Evolutionary conservation across 2,797 vertebrate genomes (phyloP).

Genomic region (Pangasius mekongensis): DNA sequence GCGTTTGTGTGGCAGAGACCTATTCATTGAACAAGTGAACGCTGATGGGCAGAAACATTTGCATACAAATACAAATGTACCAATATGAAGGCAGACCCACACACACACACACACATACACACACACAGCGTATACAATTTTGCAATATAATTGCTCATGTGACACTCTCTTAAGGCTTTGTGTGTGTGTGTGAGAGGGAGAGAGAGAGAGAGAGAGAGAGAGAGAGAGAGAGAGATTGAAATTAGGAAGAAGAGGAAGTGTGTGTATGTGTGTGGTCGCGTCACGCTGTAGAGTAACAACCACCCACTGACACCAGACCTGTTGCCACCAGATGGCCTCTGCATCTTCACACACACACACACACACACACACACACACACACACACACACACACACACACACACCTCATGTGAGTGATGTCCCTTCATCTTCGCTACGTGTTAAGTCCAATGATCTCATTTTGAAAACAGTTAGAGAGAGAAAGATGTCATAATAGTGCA

Average conservation of each 20-base stretch:
- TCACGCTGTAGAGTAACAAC: constrained; percentile 62
- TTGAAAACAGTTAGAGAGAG: neutral
- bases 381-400: constrained; percentile 5
- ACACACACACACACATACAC: neutral
- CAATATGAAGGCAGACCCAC: neutral
- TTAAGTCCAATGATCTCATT: neutral
- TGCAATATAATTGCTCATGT: neutral
- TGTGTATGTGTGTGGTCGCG: constrained; percentile 31
- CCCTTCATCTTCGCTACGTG: neutral
- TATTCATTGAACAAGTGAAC: neutral
- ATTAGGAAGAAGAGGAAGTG: neutral
- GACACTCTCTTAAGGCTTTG: neutral
- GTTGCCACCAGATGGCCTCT: constrained; percentile 76
- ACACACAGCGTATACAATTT: neutral
- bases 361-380: constrained; percentile 29
- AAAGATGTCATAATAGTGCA: no score
- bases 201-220: neutral
- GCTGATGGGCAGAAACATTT: no score
- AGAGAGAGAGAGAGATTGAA: neutral
- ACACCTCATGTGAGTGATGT: neutral
- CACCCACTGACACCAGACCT: constrained; percentile 74
- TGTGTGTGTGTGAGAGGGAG: constrained; percentile 3
- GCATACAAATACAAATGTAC: no score
- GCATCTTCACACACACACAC: constrained; percentile 39
- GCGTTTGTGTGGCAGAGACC: neutral